Evolutionary conservation across 1,140 invertebrate genomes (phyloP).

Genomic region (Eueides isabella): DNA sequence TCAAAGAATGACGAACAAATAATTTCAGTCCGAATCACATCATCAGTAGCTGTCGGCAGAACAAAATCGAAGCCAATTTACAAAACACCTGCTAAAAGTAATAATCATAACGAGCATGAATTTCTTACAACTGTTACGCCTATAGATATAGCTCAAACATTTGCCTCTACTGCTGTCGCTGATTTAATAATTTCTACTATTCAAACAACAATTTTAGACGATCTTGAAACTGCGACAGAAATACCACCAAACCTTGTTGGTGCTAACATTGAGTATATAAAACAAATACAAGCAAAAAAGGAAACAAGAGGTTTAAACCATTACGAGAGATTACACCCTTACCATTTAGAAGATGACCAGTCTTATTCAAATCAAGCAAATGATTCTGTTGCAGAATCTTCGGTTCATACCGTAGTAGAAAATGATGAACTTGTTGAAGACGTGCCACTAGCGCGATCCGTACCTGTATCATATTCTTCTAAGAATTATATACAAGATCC

Average conservation of each 20-base stretch:
- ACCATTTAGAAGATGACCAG: conserved; percentile 41
- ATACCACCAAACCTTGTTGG: conserved; percentile 59
- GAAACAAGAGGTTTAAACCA: conserved; percentile 53
- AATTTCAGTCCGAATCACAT: conserved; percentile 80
- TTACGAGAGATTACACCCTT: conserved; percentile 55
- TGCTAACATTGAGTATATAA: conserved; percentile 74
- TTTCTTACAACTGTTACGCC: conserved; percentile 33
- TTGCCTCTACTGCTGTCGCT: conserved; percentile 30
- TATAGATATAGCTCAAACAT: conserved; percentile 32
- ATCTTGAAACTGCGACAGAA: conserved; percentile 46
- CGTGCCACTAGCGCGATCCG: conserved; percentile 59
- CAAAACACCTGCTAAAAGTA: conserved; percentile 21
- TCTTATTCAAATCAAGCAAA: conserved; percentile 41
- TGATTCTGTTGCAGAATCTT: conserved; percentile 59
- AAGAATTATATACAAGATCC: conserved; percentile 61
- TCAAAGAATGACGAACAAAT: conserved; percentile 61
- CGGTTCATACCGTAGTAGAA: conserved; percentile 52
- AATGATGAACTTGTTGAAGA: conserved; percentile 52
- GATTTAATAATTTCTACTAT: conserved; percentile 38
- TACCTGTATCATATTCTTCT: conserved; percentile 57
- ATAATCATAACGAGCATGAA: conserved; percentile 1
- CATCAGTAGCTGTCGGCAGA: conserved; percentile 76
- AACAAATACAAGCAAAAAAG: conserved; percentile 73
- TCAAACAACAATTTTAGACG: conserved; percentile 41
- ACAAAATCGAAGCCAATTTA: conserved; percentile 50